These are phyloP conservation scores for Drosophila borealis DNA, from an alignment of 2,888 invertebrate species.

Conservation along the genomic window DNA sequence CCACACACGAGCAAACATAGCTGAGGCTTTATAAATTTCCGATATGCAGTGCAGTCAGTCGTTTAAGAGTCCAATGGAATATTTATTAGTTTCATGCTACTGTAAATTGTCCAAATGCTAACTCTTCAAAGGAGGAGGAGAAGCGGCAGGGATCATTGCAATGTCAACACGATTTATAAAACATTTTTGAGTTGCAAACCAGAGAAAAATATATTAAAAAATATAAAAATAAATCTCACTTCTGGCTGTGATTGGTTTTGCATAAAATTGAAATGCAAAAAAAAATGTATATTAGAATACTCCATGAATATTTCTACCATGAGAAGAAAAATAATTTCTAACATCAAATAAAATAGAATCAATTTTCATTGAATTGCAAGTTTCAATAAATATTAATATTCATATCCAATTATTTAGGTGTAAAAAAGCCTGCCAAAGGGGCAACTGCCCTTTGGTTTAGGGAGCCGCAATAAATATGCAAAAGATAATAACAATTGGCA, in stretches of 20 bases:
- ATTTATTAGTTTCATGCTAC: constrained; percentile 44
- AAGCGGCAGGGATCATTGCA: neutral
- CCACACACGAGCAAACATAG: neutral
- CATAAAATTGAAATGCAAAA: neutral
- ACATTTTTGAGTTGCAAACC: neutral
- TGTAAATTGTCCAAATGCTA: constrained; percentile 26
- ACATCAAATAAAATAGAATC: neutral
- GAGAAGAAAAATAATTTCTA: too few relatives aligned
- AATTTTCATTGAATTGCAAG: constrained; percentile 7
- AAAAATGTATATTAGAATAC: neutral
- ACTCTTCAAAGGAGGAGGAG: neutral
- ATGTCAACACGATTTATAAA: constrained; percentile 3
- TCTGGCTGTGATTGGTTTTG: neutral
- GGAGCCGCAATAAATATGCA: constrained; percentile 1
- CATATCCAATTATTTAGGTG: neutral
- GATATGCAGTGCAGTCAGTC: constrained; percentile 22
- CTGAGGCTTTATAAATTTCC: constrained; percentile 39
- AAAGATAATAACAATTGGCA: constrained; percentile 13
- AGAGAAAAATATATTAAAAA: neutral
- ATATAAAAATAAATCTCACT: neutral
- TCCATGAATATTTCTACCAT: neutral
- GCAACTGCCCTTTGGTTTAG: neutral
- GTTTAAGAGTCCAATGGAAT: constrained; percentile 49
- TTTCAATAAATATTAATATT: neutral
- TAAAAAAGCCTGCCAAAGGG: neutral